Conservation (phyloP, 1,140 invertebrate species). For the Drosophila watanabei region DNA sequence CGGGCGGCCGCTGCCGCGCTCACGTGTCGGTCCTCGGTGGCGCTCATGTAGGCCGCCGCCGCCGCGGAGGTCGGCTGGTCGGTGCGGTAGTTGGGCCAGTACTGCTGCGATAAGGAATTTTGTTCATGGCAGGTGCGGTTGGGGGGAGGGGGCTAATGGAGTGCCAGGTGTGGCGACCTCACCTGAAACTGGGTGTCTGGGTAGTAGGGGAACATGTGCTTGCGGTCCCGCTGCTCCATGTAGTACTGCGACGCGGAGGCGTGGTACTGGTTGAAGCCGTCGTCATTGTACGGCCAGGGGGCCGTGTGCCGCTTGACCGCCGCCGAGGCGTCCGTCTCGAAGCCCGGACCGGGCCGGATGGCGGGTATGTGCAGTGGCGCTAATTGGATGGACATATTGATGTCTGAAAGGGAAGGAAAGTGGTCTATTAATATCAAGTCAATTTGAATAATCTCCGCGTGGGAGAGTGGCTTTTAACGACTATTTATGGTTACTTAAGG, state of each 20-base stretch:
- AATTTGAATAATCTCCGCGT: neutral
- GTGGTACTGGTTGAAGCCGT: conserved; percentile 83
- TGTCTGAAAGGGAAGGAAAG: conserved; percentile 57
- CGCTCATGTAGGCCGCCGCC: conserved; percentile 81
- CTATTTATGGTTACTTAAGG: conserved; percentile 4
- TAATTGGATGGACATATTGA: conserved; percentile 83
- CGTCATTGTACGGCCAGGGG: conserved; percentile 82
- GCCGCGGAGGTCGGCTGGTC: conserved; percentile 77
- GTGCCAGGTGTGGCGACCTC: conserved; percentile 26
- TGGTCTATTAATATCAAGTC: conserved; percentile 2
- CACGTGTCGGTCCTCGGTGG: conserved; percentile 81
- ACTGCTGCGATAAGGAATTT: conserved; percentile 64
- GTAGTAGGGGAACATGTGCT: conserved; percentile 83
- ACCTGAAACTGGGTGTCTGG: conserved; percentile 85
- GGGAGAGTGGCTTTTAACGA: neutral
- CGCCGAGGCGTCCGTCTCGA: conserved; percentile 81
- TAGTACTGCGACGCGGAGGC: conserved; percentile 75
- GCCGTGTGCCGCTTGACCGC: conserved; percentile 83
- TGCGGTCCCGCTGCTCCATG: conserved; percentile 83
- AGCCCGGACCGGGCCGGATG: conserved; percentile 82
- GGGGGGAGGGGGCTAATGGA: neutral
- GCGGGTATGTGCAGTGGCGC: conserved; percentile 85
- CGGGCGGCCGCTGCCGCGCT: conserved; percentile 77
- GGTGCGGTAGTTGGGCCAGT: conserved; percentile 82
- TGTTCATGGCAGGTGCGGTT: conserved; percentile 38